Conservation (phyloP, 2,888 invertebrate genomes). For the Sarcophaga variegata region DNA sequence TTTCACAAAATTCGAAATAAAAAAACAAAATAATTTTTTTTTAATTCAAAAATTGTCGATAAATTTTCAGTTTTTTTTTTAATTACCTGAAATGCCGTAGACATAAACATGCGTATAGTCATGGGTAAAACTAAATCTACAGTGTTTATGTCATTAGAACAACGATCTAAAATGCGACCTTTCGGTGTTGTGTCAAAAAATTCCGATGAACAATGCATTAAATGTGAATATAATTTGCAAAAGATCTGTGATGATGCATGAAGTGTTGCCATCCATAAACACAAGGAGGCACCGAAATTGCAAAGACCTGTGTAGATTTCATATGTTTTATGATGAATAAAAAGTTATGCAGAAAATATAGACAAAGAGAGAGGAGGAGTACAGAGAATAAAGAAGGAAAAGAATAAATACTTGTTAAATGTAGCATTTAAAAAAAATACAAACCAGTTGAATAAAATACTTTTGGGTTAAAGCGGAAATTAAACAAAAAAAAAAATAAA, state of each 20-base stretch:
- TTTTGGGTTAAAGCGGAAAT: too few relatives aligned
- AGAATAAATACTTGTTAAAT: background rate
- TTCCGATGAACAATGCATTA: slow-evolving; percentile 84
- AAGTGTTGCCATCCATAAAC: slow-evolving; percentile 77
- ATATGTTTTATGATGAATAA: slow-evolving; percentile 12
- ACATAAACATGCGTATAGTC: slow-evolving; percentile 78
- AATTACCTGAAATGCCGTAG: slow-evolving; percentile 80
- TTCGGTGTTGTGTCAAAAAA: slow-evolving; percentile 86
- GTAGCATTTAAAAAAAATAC: slow-evolving; percentile 53
- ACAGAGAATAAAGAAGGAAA: slow-evolving; percentile 7
- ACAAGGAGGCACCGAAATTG: slow-evolving; percentile 79
- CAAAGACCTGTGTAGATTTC: slow-evolving; percentile 74
- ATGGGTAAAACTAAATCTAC: slow-evolving; percentile 84
- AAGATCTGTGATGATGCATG: slow-evolving; percentile 78
- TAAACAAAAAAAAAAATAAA: slow-evolving; percentile 26
- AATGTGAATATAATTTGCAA: slow-evolving; percentile 81
- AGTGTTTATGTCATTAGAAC: slow-evolving; percentile 84
- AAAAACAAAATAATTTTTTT: slow-evolving; percentile 4
- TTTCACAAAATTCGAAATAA: background rate
- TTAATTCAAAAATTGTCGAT: slow-evolving; percentile 8
- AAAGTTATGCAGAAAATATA: slow-evolving; percentile 17
- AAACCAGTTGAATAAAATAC: slow-evolving; percentile 62
- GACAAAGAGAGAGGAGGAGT: slow-evolving; percentile 17
- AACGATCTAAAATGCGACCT: slow-evolving; percentile 86
- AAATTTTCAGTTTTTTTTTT: slow-evolving; percentile 23